These are phyloP conservation scores for Polyommatus iphigenia DNA, from an alignment of 2,888 invertebrate species.

Conservation along the genomic window DNA sequence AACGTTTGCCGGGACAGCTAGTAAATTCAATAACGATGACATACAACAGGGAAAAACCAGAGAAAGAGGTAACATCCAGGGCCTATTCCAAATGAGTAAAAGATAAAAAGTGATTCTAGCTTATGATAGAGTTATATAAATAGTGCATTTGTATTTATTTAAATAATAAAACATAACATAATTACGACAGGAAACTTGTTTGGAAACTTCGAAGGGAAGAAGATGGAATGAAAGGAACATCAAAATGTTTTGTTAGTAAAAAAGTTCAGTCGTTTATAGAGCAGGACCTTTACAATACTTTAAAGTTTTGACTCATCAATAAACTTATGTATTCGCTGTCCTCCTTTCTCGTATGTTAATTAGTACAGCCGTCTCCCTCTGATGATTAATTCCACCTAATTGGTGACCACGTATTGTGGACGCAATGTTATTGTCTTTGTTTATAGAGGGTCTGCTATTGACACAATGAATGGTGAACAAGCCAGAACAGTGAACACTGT, in stretches of 20 bases:
- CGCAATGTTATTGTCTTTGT: constrained; percentile 18
- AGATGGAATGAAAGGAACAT: not conserved
- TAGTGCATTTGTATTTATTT: no score
- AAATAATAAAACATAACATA: no score
- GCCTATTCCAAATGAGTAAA: no score
- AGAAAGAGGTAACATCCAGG: no score
- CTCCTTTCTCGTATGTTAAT: constrained; percentile 31
- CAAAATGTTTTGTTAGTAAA: not conserved
- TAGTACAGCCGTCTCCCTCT: constrained; percentile 36
- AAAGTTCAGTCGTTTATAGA: constrained; percentile 51
- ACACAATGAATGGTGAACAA: not conserved
- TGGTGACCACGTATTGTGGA: constrained; percentile 9
- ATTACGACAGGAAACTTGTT: no score
- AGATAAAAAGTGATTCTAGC: no score
- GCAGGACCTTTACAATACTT: constrained; percentile 33
- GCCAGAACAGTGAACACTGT: no score
- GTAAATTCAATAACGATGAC: no score
- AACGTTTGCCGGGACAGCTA: no score
- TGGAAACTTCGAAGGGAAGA: no score
- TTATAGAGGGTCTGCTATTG: not conserved
- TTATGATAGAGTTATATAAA: no score
- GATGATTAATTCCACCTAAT: constrained; percentile 30
- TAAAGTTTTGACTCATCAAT: constrained; percentile 58
- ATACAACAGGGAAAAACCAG: no score
- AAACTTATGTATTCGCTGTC: constrained; percentile 25